A percentile compares a stretch with the other conserved stretches of the same genome.
Evolutionary conservation across 2,113 vertebrate species (phyloP).

Genomic region (Sigmodon hispidus): DNA sequence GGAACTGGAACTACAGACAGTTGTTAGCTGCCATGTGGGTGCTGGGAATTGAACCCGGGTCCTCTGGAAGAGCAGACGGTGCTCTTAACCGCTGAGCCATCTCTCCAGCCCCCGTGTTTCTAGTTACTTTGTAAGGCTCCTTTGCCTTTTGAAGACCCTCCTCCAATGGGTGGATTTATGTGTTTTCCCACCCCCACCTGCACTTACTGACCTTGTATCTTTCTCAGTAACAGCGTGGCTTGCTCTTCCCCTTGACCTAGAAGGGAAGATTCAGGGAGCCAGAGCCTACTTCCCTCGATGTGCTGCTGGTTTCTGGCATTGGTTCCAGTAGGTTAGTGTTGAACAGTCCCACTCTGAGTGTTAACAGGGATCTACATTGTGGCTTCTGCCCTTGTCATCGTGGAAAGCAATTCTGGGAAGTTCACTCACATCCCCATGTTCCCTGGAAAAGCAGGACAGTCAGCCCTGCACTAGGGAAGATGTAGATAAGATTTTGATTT

Average conservation of each 20-base stretch:
- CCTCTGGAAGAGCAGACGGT: too few relatives aligned
- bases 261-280: background rate
- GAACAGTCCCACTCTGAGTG: background rate
- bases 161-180: background rate
- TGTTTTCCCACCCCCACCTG: background rate
- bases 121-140: background rate
- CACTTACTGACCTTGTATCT: background rate
- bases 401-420: background rate
- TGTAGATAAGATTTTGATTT: background rate
- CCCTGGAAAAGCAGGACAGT: background rate
- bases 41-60: too few relatives aligned
- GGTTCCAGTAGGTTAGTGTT: slow-evolving; percentile 57
- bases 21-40: too few relatives aligned
- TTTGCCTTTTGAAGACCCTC: background rate
- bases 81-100: too few relatives aligned
- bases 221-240: background rate
- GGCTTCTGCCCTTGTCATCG: background rate
- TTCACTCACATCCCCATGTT: background rate
- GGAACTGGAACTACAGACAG: too few relatives aligned
- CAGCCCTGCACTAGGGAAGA: background rate
- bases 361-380: background rate
- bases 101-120: too few relatives aligned
- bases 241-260: background rate
- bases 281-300: background rate
- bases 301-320: slow-evolving; percentile 39